A percentile compares a stretch with the other conserved stretches of the same genome.
These are phyloP conservation scores for Stegophylla sp. DNA, from an alignment of 2,888 invertebrate genomes.

Conservation along the genomic window DNA sequence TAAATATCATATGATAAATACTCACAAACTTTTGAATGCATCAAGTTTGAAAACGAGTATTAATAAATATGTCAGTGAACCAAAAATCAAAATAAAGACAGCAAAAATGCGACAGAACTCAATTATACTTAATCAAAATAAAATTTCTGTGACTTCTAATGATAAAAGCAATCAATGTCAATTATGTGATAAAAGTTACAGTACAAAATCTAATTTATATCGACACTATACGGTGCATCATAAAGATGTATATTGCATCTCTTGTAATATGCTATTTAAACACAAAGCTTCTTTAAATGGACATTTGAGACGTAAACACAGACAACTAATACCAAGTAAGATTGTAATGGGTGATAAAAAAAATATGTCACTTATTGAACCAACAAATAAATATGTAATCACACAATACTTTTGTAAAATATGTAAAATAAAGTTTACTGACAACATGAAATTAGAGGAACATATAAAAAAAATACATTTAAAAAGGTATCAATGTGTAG, in stretches of 20 bases:
- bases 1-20: not conserved
- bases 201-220: constrained; percentile 5
- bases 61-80: not conserved
- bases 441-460: not conserved
- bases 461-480: not conserved
- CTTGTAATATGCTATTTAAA: constrained; percentile 22
- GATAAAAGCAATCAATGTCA: not conserved
- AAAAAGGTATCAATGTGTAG: constrained; percentile 7
- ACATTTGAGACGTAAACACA: constrained; percentile 12
- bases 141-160: not conserved
- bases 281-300: constrained; percentile 6
- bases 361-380: not conserved
- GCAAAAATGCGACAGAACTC: not conserved
- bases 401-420: not conserved
- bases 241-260: not conserved
- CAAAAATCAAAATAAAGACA: not conserved
- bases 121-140: not conserved
- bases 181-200: constrained; percentile 13
- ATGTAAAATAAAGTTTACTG: constrained; percentile 11
- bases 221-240: not conserved
- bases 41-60: not conserved
- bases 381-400: not conserved
- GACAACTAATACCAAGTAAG: not conserved
- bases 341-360: not conserved
- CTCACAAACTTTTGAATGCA: constrained; percentile 3